A percentile compares a stretch with the other conserved stretches of the same genome.
Evolutionary conservation across 53 echinoderm and acorn worm species (phyloP).

Genomic region (Echinarachnius parma): DNA sequence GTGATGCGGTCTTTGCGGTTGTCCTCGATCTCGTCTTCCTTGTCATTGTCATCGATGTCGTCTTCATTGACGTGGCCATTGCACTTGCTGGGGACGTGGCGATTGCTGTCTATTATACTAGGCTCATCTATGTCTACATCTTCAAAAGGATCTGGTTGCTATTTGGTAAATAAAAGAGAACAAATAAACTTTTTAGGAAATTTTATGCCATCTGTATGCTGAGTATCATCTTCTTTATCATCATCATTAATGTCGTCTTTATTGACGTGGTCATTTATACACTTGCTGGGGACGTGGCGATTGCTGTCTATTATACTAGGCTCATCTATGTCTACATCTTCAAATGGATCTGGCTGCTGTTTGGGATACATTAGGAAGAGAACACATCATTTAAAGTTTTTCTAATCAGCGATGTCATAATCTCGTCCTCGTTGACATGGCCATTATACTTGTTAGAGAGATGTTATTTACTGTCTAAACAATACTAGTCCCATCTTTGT

Average conservation of each 20-base stretch:
- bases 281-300: conserved; percentile 35
- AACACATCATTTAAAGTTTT: too few relatives aligned
- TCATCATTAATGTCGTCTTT: conserved; percentile 5
- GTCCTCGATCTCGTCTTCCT: conserved; percentile 1
- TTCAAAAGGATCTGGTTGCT: conserved; percentile 44
- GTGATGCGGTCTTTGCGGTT: conserved; percentile 10
- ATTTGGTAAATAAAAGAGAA: too few relatives aligned
- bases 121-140: conserved; percentile 17
- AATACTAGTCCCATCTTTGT: conserved; percentile 10
- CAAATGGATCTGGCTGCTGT: conserved; percentile 44
- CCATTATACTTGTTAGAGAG: conserved; percentile 54
- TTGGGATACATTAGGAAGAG: too few relatives aligned
- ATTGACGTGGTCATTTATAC: conserved; percentile 40
- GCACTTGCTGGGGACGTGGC: conserved; percentile 39
- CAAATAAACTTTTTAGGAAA: too few relatives aligned
- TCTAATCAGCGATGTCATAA: too few relatives aligned
- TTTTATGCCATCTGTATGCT: too few relatives aligned
- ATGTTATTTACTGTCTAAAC: too few relatives aligned
- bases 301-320: conserved; percentile 6
- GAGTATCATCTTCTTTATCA: conserved; percentile 3
- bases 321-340: conserved; percentile 21
- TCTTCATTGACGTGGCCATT: conserved; percentile 38
- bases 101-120: conserved; percentile 6
- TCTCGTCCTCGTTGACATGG: conserved; percentile 1
- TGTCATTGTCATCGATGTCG: neutral